Percentiles rank a stretch among this genome's conserved stretches.
These are phyloP conservation scores for Stichopus chloronotus DNA, from an alignment of 35 echinoderm and acorn worm species.

Conservation along the genomic window DNA sequence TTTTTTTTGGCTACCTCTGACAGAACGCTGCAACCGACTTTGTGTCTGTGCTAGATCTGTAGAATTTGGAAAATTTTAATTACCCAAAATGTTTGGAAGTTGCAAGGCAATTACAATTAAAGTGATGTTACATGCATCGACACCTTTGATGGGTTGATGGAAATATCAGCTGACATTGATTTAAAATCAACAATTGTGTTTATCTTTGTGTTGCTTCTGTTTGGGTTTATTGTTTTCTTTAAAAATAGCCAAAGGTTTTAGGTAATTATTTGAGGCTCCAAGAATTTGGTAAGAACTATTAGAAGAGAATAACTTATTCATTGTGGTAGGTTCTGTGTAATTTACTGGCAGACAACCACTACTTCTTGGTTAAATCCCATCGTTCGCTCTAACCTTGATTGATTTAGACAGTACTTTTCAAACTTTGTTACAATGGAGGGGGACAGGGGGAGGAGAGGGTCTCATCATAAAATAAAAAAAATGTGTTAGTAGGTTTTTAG, in stretches of 20 bases:
- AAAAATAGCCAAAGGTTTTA: background rate
- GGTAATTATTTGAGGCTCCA: background rate
- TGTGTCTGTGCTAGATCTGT: background rate
- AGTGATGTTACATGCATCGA: background rate
- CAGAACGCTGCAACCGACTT: too few species aligned
- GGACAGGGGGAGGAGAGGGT: background rate
- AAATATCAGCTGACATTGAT: background rate
- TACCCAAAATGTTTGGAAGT: background rate
- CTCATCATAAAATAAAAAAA: background rate
- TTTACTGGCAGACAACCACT: background rate
- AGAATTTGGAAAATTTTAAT: background rate
- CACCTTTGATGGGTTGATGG: background rate
- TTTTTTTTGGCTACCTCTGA: too few species aligned
- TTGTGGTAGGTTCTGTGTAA: background rate
- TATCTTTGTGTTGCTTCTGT: background rate
- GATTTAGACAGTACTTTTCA: background rate
- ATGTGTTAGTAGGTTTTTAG: constrained; percentile 5
- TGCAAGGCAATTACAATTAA: too few species aligned
- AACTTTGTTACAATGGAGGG: too few species aligned
- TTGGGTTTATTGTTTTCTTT: background rate
- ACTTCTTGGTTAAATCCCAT: background rate
- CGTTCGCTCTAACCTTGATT: background rate
- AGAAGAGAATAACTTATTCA: background rate
- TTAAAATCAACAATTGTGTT: background rate
- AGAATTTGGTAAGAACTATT: background rate